Evolutionary conservation across 2,888 invertebrate species (phyloP).

Genomic region (Euplexia lucipara): DNA sequence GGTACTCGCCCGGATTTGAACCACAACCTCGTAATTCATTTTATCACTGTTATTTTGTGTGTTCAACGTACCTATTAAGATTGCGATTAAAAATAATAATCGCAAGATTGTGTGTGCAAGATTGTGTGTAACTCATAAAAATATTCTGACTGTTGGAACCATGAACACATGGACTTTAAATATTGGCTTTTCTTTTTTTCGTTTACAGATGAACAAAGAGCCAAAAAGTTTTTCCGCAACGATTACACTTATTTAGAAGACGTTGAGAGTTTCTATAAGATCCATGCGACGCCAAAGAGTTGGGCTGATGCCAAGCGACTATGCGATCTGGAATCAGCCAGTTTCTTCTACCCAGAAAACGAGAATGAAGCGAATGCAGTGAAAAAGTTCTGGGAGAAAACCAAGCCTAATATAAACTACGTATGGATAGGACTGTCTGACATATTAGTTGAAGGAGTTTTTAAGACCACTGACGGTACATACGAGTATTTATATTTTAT

Average conservation of each 20-base stretch:
- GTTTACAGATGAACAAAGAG: slow-evolving; percentile 25
- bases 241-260: slow-evolving; percentile 65
- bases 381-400: slow-evolving; percentile 1
- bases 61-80: too few species aligned
- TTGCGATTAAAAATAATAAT: too few species aligned
- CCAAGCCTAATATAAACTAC: not conserved
- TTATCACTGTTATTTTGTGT: too few species aligned
- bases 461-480: slow-evolving; percentile 61
- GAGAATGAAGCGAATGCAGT: not conserved
- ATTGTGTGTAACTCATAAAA: too few species aligned
- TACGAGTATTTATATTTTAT: not conserved
- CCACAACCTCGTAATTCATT: too few species aligned
- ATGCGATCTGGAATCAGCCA: slow-evolving; percentile 11
- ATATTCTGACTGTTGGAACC: too few species aligned
- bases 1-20: too few species aligned
- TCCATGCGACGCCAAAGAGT: slow-evolving; percentile 6
- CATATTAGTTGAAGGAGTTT: slow-evolving; percentile 20
- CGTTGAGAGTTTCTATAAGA: slow-evolving; percentile 23
- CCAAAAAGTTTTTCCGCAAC: slow-evolving; percentile 58
- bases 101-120: too few species aligned
- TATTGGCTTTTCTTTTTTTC: too few species aligned
- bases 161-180: too few species aligned
- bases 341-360: slow-evolving; percentile 13
- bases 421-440: slow-evolving; percentile 59
- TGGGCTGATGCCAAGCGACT: slow-evolving; percentile 20